These are phyloP conservation scores for Anguilla megastoma DNA, from an alignment of 2,797 vertebrate species.

Conservation along the genomic window DNA sequence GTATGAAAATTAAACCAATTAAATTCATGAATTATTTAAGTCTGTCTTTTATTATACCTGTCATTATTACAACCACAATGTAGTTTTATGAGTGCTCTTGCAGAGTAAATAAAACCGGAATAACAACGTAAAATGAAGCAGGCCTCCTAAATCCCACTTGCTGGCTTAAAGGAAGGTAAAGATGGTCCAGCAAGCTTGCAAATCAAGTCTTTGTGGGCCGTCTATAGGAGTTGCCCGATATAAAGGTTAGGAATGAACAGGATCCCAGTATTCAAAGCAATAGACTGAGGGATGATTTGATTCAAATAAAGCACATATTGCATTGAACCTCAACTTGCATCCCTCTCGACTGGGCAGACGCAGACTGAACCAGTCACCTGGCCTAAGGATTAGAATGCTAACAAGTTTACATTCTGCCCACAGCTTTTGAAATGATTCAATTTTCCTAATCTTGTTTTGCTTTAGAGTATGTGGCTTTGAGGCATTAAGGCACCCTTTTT, in stretches of 20 bases:
- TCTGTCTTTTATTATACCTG: neutral
- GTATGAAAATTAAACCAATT: neutral
- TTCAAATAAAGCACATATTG: constrained; percentile 57
- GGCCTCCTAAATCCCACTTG: constrained; percentile 53
- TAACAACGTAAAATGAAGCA: neutral
- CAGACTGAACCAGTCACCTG: constrained; percentile 71
- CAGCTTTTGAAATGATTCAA: constrained; percentile 81
- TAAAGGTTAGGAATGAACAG: constrained; percentile 57
- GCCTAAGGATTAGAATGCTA: constrained; percentile 74
- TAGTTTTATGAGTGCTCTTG: neutral
- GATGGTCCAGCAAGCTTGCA: constrained; percentile 48
- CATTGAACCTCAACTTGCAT: constrained; percentile 38
- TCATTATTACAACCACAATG: neutral
- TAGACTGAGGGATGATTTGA: constrained; percentile 57
- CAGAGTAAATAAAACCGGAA: neutral
- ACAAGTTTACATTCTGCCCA: constrained; percentile 80
- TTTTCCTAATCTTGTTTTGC: constrained; percentile 86
- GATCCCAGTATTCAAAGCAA: constrained; percentile 48
- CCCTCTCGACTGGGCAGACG: constrained; percentile 62
- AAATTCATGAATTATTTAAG: neutral
- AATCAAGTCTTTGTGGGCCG: constrained; percentile 52
- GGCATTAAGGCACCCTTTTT: constrained; percentile 74
- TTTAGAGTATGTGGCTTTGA: constrained; percentile 78
- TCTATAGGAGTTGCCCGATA: constrained; percentile 50
- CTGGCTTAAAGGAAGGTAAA: constrained; percentile 53